Evolutionary conservation across 1,140 invertebrate genomes (phyloP), one percentile per base, ranked within the genome.

Genomic region (Globodera rostochiensis): DNA sequence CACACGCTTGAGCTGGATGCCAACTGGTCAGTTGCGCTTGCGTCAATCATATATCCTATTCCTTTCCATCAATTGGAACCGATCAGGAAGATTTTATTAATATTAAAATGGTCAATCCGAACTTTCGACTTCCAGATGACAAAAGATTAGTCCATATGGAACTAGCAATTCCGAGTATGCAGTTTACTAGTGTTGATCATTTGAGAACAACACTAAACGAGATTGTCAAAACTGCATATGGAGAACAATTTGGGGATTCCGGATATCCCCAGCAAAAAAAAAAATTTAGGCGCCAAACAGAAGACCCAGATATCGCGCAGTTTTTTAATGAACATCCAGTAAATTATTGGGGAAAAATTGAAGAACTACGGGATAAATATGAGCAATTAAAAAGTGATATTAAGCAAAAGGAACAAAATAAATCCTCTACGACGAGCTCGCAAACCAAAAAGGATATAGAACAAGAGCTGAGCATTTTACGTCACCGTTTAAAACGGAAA

Each of bases 1-100:
- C 46, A 80, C n/a, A 80, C 70, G 0, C 36, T 80, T 13, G 79
- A 80, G 11, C 46, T 80, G 21, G 79, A 80, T n/a, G 57, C 71
- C 21, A 57, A 46, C 13, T 80, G 79, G 79, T 64, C 79, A n/a
- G 79, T 80, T 11, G 79, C 79, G 19, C 9, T 80, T 2, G 80
- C 79, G 36, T 46, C 66, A 6, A 80, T 80, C 9, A 80, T 80
- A 3, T 80, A 74, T 73, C 79, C 79, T 77, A 45, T 25, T 80
- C 79, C 1, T 80, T 80, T 21, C n/a, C 76, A 6, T 36, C 69
- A n/a, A 50, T 70, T 47, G 25, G 60, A 7, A 19, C 25, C 1
- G 69, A 71, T 19, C n/a, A 45, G 21, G 69, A 36, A 7, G 69
- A 71, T 11, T 71, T 13, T 71, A 71, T 71, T 19, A 19, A 25